phyloP scores from a whole-genome alignment of 2,797 vertebrate genomes.

The Sebastes steindachneri region DNA sequence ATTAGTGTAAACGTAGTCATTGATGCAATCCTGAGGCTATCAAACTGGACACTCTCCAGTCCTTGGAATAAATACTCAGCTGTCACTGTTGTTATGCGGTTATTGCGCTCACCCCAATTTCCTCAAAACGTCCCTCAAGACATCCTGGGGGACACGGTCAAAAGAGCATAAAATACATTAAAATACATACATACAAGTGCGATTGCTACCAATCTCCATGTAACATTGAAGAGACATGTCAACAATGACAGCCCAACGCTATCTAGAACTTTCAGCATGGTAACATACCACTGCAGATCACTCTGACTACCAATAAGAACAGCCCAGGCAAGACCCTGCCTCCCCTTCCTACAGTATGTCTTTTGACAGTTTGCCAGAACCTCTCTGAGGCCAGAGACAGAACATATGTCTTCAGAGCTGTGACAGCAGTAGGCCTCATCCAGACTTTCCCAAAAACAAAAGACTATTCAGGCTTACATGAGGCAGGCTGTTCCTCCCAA shows the following conservation, averaged over 20 bases:
- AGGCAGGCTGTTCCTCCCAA: background rate
- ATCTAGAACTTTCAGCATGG: background rate
- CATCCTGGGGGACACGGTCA: background rate
- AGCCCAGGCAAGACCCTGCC: background rate
- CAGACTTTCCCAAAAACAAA: background rate
- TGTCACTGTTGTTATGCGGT: background rate
- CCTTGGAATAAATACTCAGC: background rate
- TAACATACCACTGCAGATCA: background rate
- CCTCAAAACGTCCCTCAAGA: background rate
- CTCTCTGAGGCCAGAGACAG: background rate
- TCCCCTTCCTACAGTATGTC: background rate
- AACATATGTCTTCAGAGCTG: background rate
- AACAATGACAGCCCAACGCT: background rate
- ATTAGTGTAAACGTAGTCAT: no score
- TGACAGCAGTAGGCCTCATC: background rate
- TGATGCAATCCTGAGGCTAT: no score
- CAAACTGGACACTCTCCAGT: no score
- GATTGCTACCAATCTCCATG: background rate
- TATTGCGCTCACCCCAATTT: background rate
- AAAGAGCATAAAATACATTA: background rate
- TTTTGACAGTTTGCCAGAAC: background rate
- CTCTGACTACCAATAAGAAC: background rate
- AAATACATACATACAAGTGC: background rate
- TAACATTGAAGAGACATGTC: constrained; percentile 2
- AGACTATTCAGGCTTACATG: background rate